phyloP scores from a whole-genome alignment of 35 echinoderm and acorn worm genomes.

The Strongylocentrotus purpuratus region DNA sequence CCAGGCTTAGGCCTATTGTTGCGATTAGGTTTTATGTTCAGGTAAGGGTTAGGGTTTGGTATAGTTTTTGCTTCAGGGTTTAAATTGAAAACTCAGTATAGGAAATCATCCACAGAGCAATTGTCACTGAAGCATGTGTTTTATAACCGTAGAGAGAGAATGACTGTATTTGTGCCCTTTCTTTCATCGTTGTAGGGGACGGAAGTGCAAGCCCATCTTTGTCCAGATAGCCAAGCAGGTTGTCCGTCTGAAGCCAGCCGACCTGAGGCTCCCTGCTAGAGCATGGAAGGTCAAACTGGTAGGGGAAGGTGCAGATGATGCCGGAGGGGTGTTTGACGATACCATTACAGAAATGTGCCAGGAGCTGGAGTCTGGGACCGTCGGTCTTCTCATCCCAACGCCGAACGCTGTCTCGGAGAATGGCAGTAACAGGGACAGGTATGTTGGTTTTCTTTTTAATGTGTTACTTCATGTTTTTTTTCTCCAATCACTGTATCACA shows the following conservation, averaged over 20 bases:
- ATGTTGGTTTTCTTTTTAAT: background rate
- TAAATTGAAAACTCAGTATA: no score
- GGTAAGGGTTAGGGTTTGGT: no score
- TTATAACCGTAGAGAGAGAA: no score
- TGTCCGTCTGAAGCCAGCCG: slow-evolving; percentile 82
- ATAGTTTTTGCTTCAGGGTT: no score
- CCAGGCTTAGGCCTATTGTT: no score
- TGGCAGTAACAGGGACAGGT: slow-evolving; percentile 96
- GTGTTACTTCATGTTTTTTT: slow-evolving; percentile 61
- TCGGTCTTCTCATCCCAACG: slow-evolving; percentile 80
- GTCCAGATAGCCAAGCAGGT: slow-evolving; percentile 99
- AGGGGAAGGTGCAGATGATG: slow-evolving; percentile 97
- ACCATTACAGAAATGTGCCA: slow-evolving; percentile 99
- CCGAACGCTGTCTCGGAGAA: slow-evolving; percentile 90
- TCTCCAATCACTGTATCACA: background rate
- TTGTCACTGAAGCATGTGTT: no score
- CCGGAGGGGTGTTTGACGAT: slow-evolving; percentile 98
- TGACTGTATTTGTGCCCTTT: background rate
- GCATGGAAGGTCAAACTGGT: slow-evolving; percentile 99
- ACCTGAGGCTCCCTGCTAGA: slow-evolving; percentile 88
- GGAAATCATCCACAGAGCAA: no score
- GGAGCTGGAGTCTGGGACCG: slow-evolving; percentile 92
- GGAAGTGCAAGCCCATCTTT: slow-evolving; percentile 98
- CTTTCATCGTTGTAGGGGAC: slow-evolving; percentile 60
- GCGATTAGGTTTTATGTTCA: no score